Base-by-base conservation (phyloP, 1,140 invertebrate genomes). In the Anthonomus grandis region DNA sequence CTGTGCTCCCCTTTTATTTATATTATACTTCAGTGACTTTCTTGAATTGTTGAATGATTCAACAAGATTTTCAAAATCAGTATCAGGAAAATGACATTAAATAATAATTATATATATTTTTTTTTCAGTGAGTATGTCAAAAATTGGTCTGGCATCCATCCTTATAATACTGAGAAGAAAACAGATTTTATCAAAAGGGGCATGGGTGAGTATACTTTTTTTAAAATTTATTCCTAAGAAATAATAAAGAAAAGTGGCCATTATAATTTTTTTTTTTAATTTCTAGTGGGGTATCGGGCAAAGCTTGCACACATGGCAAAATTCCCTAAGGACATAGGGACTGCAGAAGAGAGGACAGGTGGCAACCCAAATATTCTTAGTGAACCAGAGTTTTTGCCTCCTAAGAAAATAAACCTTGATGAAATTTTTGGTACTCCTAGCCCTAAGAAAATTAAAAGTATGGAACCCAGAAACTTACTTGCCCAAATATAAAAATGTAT, bases 161-260 rank as follows among this genome's bases (percentile, higher is more conserved):
- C 84, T 51, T 91, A 90, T 70, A 85, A 89, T 62, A 89, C 86
- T 68, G 78, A 76, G 4, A 81, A 81, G 47, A 90, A 90, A 75
- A 79, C 83, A 75, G 86, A 90, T 60, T 90, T 90, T 63, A 89
- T 90, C 52, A 85, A 80, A 66, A 87, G 88, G 75, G 87, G 87
- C 60, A 74, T 86, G 63, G 85, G 87, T 90, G 80, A 80, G 84
- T 82, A 36, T 48, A 12, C 10, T 34, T 13, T 34, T 2, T 12
- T 10, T 12, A 34, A 12, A 34, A 12, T 34, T 34, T 34, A 34
- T 10, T 3, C 31, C 10, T 15, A 39, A 39, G 17, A 39, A n/a
- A n/a, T n/a, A n/a, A n/a, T n/a, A n/a, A n/a, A 10, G 10, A 12
- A 39, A 39, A 8, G 12, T 51, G 31, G 18, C 12, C 19, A 5